phyloP scores from a whole-genome alignment of 1,140 invertebrate genomes.

The Pseudobourletiella spinata region DNA sequence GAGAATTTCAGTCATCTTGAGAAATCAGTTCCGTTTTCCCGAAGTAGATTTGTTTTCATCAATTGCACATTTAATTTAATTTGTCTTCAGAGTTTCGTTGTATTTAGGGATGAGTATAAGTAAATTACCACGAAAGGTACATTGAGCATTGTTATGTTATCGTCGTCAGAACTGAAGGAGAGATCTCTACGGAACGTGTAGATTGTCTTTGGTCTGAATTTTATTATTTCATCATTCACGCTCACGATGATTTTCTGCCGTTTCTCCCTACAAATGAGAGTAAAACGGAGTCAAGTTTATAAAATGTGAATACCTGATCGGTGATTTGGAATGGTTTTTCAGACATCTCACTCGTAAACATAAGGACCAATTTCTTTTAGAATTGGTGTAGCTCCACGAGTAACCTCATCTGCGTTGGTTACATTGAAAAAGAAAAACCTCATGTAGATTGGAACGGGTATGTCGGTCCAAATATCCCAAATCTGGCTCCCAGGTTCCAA shows the following conservation, averaged over 20 bases:
- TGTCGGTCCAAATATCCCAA: conserved; percentile 41
- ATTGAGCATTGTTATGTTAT: conserved; percentile 35
- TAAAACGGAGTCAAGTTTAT: neutral
- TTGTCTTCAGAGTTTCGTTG: too few species aligned
- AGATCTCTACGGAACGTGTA: conserved; percentile 35
- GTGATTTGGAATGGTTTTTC: too few species aligned
- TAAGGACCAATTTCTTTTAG: conserved; percentile 47
- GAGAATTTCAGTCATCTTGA: too few species aligned
- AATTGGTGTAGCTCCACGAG: conserved; percentile 41
- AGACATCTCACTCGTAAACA: conserved; percentile 43
- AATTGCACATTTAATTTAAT: too few species aligned
- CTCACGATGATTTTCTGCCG: conserved; percentile 33
- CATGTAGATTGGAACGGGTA: conserved; percentile 45
- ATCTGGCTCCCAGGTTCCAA: conserved; percentile 25
- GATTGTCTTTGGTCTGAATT: conserved; percentile 31
- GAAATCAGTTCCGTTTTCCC: too few species aligned
- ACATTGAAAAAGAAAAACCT: conserved; percentile 47
- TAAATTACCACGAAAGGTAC: conserved; percentile 36
- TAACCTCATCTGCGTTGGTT: conserved; percentile 42
- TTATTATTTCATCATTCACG: conserved; percentile 21
- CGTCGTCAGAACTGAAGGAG: conserved; percentile 30
- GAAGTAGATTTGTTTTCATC: too few species aligned
- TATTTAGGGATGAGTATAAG: too few species aligned
- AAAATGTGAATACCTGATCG: neutral
- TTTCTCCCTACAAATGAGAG: conserved; percentile 29